Evolutionary conservation across 2,888 invertebrate species (phyloP).

Genomic region (Crocallis elinguaria): DNA sequence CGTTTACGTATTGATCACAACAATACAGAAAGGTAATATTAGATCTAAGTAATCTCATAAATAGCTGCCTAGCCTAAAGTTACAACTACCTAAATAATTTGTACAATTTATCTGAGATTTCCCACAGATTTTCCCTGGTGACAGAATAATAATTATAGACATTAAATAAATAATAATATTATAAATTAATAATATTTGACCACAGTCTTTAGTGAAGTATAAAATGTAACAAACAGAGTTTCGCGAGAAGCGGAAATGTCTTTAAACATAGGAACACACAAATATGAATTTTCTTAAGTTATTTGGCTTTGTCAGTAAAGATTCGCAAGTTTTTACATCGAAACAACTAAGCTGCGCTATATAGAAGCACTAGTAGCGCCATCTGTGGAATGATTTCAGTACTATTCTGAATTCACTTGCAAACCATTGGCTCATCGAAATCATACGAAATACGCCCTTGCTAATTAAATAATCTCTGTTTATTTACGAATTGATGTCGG

Average conservation of each 20-base stretch:
- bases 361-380: slow-evolving; percentile 49
- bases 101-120: slow-evolving; percentile 78
- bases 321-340: slow-evolving; percentile 48
- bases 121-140: slow-evolving; percentile 63
- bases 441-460: not conserved
- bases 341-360: slow-evolving; percentile 41
- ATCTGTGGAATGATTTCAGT: slow-evolving; percentile 69
- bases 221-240: slow-evolving; percentile 65
- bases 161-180: slow-evolving; percentile 78
- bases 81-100: slow-evolving; percentile 78
- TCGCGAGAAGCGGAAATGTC: slow-evolving; percentile 68
- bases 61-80: slow-evolving; percentile 72
- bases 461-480: too few species aligned
- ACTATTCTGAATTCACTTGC: slow-evolving; percentile 40
- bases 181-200: slow-evolving; percentile 79
- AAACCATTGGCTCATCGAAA: not conserved
- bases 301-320: slow-evolving; percentile 67
- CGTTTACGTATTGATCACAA: slow-evolving; percentile 77
- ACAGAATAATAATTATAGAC: slow-evolving; percentile 70
- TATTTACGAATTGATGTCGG: too few species aligned
- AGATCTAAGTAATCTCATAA: slow-evolving; percentile 83
- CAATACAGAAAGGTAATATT: slow-evolving; percentile 72
- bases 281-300: slow-evolving; percentile 54
- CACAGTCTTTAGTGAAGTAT: slow-evolving; percentile 77
- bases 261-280: slow-evolving; percentile 77